Conservation (phyloP, 64 coral and sea anemone species). For the Platygyra sinensis region DNA sequence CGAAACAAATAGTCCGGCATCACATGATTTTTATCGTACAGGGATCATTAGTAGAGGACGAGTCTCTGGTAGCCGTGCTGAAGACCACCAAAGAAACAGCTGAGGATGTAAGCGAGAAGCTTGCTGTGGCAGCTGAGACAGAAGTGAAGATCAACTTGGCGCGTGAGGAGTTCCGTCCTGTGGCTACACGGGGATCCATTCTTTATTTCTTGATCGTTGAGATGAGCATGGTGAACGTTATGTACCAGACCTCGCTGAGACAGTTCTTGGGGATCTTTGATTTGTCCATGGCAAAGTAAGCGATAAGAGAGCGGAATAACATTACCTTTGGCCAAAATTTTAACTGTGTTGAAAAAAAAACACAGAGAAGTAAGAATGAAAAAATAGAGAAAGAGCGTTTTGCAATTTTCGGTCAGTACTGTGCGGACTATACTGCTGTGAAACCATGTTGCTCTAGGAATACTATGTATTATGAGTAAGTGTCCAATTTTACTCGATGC, state of each 20-base stretch:
- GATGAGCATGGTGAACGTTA: conserved; percentile 96
- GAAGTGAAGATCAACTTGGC: conserved; percentile 92
- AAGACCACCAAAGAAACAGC: conserved; percentile 94
- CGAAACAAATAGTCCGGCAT: too few relatives aligned
- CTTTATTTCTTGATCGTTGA: conserved; percentile 95
- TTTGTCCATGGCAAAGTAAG: conserved; percentile 90
- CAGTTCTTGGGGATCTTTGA: conserved; percentile 92
- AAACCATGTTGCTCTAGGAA: too few relatives aligned
- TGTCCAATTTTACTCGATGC: too few relatives aligned
- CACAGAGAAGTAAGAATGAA: too few relatives aligned
- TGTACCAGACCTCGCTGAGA: conserved; percentile 89
- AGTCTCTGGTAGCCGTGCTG: conserved; percentile 86
- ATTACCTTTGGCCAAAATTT: not conserved
- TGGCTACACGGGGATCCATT: conserved; percentile 85
- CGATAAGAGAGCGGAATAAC: not conserved
- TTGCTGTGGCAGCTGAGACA: conserved; percentile 87
- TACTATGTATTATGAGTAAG: too few relatives aligned
- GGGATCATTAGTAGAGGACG: conserved; percentile 89
- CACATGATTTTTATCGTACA: not conserved
- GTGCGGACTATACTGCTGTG: too few relatives aligned
- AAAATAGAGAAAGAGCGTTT: too few relatives aligned
- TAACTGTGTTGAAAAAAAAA: not conserved
- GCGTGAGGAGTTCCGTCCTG: conserved; percentile 91
- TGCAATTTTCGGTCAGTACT: too few relatives aligned
- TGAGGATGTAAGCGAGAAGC: conserved; percentile 95